phyloP scores from a whole-genome alignment of 2,113 vertebrate genomes.

The Ornithorhynchus anatinus region DNA sequence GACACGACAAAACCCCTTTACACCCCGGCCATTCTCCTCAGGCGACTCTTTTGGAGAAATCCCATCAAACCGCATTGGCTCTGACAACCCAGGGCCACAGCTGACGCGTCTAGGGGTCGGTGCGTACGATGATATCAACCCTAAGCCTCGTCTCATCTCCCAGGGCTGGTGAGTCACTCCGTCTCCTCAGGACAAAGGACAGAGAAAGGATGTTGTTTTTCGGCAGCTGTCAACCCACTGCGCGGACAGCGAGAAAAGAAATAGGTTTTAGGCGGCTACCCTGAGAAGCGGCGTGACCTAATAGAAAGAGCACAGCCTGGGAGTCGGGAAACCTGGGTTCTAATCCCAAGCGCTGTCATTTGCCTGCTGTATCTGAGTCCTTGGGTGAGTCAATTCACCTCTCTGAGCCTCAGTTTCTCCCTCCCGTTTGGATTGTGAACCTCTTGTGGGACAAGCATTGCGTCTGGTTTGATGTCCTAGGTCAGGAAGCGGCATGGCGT shows the following conservation, averaged over 20 bases:
- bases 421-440: too few species aligned
- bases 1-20: constrained; percentile 25
- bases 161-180: constrained; percentile 51
- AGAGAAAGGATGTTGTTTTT: neutral
- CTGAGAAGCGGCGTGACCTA: constrained; percentile 1
- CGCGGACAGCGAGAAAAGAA: neutral
- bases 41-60: constrained; percentile 52
- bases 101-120: neutral
- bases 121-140: constrained; percentile 52
- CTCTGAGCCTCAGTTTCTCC: too few species aligned
- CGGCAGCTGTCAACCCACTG: constrained; percentile 3
- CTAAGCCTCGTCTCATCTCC: constrained; percentile 52
- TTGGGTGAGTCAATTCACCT: too few species aligned
- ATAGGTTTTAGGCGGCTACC: constrained; percentile 5
- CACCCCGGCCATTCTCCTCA: constrained; percentile 5
- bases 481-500: too few species aligned
- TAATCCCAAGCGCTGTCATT: too few species aligned
- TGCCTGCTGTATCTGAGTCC: too few species aligned
- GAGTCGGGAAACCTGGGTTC: too few species aligned
- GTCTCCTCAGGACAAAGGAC: constrained; percentile 43
- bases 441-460: too few species aligned
- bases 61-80: constrained; percentile 42
- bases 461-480: too few species aligned
- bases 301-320: too few species aligned
- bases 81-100: neutral